phyloP scores from a whole-genome alignment of 2,888 invertebrate genomes.

The Drosophila demipolita region DNA sequence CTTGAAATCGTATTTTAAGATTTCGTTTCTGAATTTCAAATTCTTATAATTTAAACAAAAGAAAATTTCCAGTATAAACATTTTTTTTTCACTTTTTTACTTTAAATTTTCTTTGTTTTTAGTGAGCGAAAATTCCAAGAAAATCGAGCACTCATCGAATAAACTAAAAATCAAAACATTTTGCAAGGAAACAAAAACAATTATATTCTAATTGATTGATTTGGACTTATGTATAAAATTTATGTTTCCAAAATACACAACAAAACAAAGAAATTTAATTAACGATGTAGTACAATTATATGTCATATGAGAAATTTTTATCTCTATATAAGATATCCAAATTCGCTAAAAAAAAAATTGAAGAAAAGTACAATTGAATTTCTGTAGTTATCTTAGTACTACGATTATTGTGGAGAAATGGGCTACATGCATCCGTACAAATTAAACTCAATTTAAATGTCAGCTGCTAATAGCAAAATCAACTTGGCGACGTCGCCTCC shows the following conservation, averaged over 20 bases:
- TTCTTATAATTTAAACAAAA: background rate
- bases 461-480: background rate
- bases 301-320: background rate
- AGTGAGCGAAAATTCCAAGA: background rate
- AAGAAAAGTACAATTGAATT: background rate
- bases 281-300: background rate
- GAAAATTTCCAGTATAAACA: background rate
- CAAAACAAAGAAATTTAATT: background rate
- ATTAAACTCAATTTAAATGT: constrained; percentile 29
- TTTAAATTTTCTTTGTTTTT: background rate
- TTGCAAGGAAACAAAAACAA: background rate
- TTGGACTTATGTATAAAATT: too few species aligned
- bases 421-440: background rate
- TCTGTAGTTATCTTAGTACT: background rate
- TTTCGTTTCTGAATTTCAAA: background rate
- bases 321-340: background rate
- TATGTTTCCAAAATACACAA: background rate
- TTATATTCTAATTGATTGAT: background rate
- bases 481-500: background rate
- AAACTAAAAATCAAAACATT: background rate
- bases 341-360: too few species aligned
- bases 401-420: background rate
- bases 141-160: background rate
- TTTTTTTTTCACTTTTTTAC: background rate
- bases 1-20: background rate